Evolutionary conservation across 2,113 vertebrate genomes (phyloP).

Genomic region (Campylorhamphus procurvoides): DNA sequence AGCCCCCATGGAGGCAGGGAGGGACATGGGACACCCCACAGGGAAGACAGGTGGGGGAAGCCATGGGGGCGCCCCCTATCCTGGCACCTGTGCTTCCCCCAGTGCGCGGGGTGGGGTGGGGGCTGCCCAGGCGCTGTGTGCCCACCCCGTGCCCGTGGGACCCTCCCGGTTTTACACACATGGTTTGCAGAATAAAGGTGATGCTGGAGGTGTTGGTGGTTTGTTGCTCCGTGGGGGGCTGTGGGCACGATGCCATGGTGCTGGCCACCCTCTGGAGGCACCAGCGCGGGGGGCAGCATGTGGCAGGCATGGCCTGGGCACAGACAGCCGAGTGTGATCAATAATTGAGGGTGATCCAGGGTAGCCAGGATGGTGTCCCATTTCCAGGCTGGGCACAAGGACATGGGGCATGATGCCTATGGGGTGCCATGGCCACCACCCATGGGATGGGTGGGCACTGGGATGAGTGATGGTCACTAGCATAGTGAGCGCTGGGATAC

Average conservation of each 20-base stretch:
- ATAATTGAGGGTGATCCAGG: slow-evolving; percentile 40
- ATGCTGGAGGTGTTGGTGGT: slow-evolving; percentile 44
- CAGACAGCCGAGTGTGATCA: slow-evolving; percentile 5
- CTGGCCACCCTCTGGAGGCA: background rate
- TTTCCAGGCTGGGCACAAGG: background rate
- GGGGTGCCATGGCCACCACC: background rate
- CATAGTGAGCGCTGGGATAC: background rate
- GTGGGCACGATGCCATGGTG: rapidly evolving
- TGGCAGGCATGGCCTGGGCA: background rate
- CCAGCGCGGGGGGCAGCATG: background rate
- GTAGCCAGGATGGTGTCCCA: background rate
- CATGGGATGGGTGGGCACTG: background rate
- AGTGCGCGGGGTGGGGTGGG: rapidly evolving
- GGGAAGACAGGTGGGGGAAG: background rate
- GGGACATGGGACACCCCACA: background rate
- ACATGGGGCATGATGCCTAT: background rate
- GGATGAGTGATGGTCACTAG: background rate
- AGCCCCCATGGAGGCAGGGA: no score
- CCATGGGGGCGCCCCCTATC: background rate
- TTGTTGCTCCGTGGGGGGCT: background rate
- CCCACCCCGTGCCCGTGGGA: background rate
- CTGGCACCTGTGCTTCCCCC: background rate
- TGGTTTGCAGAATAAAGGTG: slow-evolving; percentile 79
- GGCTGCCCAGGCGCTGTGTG: background rate
- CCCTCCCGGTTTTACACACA: slow-evolving; percentile 57